Percentiles rank a stretch among this genome's conserved stretches.
phyloP scores from a whole-genome alignment of 2,113 vertebrate genomes.

The Scatophagus argus region DNA sequence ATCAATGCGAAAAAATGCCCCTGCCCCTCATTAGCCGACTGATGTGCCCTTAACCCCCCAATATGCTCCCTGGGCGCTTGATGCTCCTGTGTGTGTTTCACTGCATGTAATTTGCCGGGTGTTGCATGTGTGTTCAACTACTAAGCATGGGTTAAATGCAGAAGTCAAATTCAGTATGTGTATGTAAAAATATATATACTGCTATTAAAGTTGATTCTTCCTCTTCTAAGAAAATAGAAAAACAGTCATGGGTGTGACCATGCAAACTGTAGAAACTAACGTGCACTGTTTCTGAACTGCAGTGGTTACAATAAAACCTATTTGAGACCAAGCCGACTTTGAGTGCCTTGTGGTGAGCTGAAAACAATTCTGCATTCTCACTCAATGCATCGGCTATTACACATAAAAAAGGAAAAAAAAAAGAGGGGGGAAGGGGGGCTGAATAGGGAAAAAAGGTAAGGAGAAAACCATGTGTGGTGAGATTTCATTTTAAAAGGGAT shows the following conservation, averaged over 20 bases:
- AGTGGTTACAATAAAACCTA: conserved; percentile 50
- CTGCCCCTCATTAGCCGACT: too few relatives aligned
- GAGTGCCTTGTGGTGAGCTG: conserved; percentile 57
- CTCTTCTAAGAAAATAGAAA: conserved; percentile 29
- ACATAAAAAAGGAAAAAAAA: conserved; percentile 29
- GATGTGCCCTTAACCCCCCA: too few relatives aligned
- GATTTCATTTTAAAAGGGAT: conserved; percentile 69
- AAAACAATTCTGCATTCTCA: conserved; percentile 63
- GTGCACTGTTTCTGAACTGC: conserved; percentile 61
- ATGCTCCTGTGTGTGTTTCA: too few relatives aligned
- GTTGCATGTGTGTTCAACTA: too few relatives aligned
- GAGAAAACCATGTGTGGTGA: conserved; percentile 70
- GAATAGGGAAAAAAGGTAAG: conserved; percentile 42
- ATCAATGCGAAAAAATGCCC: too few relatives aligned
- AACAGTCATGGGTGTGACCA: conserved; percentile 58
- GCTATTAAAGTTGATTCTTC: too few relatives aligned
- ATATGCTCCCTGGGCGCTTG: too few relatives aligned
- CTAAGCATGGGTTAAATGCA: too few relatives aligned
- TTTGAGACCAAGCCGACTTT: conserved; percentile 45
- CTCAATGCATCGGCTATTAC: conserved; percentile 44
- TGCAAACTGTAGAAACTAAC: conserved; percentile 67
- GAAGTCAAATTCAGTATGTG: too few relatives aligned
- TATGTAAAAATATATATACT: too few relatives aligned
- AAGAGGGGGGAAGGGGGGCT: conserved; percentile 16
- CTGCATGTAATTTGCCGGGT: too few relatives aligned